A percentile compares a stretch with the other conserved stretches of the same genome.
Evolutionary conservation across 2,888 invertebrate species (phyloP).

Genomic region (Hirtodrosophila confusa): DNA sequence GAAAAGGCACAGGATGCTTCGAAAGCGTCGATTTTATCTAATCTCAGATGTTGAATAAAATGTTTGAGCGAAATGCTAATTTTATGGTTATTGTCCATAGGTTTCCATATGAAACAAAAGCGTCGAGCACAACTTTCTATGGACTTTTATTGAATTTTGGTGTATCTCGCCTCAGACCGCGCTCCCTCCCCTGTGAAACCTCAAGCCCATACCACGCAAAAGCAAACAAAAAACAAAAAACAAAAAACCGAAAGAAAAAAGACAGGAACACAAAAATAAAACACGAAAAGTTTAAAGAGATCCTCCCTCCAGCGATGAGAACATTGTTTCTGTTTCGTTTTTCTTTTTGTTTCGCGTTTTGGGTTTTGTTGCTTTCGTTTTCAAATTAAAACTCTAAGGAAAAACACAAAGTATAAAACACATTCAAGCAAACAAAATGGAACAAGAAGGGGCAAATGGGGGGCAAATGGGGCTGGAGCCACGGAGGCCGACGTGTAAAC

Average conservation of each 20-base stretch:
- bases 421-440: constrained; percentile 50
- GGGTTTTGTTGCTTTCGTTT: constrained; percentile 59
- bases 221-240: constrained; percentile 46
- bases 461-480: constrained; percentile 1
- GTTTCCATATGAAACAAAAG: constrained; percentile 47
- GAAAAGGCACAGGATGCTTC: constrained; percentile 1
- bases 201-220: constrained; percentile 22
- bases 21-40: constrained; percentile 60
- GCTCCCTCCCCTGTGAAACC: constrained; percentile 2
- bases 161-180: constrained; percentile 14
- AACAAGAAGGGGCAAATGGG: not conserved
- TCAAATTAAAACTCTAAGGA: constrained; percentile 62
- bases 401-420: constrained; percentile 52
- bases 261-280: constrained; percentile 45
- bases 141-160: constrained; percentile 66
- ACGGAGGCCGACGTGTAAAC: constrained; percentile 56
- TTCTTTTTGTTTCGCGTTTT: constrained; percentile 10
- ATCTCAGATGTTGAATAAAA: constrained; percentile 65
- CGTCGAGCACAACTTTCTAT: constrained; percentile 51
- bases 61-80: constrained; percentile 61
- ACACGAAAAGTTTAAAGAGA: constrained; percentile 64
- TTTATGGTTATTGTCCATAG: constrained; percentile 58
- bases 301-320: constrained; percentile 46
- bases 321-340: constrained; percentile 19
- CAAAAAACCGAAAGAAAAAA: too few species aligned